Evolutionary conservation across 2,113 vertebrate species (phyloP), one percentile per base, ranked within the genome.

Genomic region (Miniopterus natalensis): DNA sequence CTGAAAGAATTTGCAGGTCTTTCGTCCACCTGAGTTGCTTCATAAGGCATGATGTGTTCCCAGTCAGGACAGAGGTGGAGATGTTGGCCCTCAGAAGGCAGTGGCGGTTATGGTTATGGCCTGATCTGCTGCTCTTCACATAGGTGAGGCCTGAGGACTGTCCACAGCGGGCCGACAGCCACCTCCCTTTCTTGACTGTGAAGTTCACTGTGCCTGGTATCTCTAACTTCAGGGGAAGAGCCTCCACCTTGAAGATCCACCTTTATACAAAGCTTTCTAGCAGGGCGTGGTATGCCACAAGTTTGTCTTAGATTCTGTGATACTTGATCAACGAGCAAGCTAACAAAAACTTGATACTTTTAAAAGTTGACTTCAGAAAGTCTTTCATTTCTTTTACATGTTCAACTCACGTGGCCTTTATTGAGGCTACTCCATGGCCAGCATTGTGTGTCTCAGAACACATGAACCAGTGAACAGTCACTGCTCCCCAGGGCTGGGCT

Each of bases 331-430:
- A 49, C 14, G 57, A 79, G 21, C n/a, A 31, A 21, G 10, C 20
- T n/a, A 70, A 84, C 21, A 36, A 81, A 96, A 90, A 31, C 20
- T 2, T 36, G 29, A 61, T 81, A 40, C 75, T 92, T 94, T 47
- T 17, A 49, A 84, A 91, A 78, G 13, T 42, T 90, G 75, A 15
- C 45, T 25, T 86, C 36, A 68, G 71, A 63, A 94, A 40, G 27
- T 7, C 36, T 81, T 73, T 84, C 4, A 7, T 94, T 88, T 90
- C 45, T 49, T 87, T 73, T 13, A 55, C 10, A 15, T 0, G 1
- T 77, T 85, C 11, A 73, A 18, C 27, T 59, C 86, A 31, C n/a
- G 12, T 3, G 12, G 25, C 25, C 51, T 84, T 61, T 47, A 11
- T 20, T 0, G 8, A 65, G 13, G 4, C 9, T 12, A 8, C 29